Base-by-base conservation (phyloP, 2,888 invertebrate species). In the Harpalus rufipes region DNA sequence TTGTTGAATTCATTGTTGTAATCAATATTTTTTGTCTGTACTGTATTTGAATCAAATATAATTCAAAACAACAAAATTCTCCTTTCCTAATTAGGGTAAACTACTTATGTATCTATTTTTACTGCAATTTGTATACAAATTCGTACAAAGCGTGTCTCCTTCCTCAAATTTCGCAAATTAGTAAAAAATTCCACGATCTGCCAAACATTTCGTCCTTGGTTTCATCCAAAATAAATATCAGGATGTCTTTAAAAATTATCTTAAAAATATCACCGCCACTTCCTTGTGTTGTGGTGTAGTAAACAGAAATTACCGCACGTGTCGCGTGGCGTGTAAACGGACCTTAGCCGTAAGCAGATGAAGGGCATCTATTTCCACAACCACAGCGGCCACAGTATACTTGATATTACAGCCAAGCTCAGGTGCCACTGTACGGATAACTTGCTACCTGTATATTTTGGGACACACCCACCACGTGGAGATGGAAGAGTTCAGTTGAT, bases 211-310 rank as follows among this genome's bases (percentile, higher is more conserved):
- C 44, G 81, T 21, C 81, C 81, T 81, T 81, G 63, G 16, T 41
- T 51, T n/a, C 25, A 63, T 65, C 81, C 81, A 81, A 81, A 81
- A 81, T 81, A 81, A 81, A 81, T 81, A 81, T 39, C 12, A 81
- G 39, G 39, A 81, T 65, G 81, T 65, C 81, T 44, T 78, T 78
- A 58, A 65, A 58, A 65, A 63, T 65, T n/a, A 16, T 3, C 25
- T 81, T 81, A 81, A 81, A 80, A 80, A 80, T 81, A 81, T 63
- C 16, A 51, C 21, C 16, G 32, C 44, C 41, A 81, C 81, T 81
- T 81, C 81, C 81, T 80, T 10, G 79, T 80, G 79, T 8, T 12
- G 21, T 39, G 14, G 12, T 44, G 25, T 41, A 81, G 65, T 65
- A 65, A 81, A 81, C 81, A 81, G 16, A 58, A 56, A 76, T 76